Conservation (phyloP, 2,888 invertebrate genomes). For the Orchestes rusci region DNA sequence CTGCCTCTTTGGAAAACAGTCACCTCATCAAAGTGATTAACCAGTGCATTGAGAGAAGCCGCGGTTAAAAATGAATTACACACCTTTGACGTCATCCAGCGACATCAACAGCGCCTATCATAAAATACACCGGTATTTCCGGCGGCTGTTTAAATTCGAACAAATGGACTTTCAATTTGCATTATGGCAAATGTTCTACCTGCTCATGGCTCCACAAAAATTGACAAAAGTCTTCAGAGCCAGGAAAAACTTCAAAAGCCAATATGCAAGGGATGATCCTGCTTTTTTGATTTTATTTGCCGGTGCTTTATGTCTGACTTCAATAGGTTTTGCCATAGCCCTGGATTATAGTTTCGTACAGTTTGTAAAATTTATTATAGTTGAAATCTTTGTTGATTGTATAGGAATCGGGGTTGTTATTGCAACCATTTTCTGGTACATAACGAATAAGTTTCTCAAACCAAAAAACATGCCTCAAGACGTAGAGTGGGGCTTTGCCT, state of each 20-base stretch:
- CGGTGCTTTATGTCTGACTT: conserved; percentile 78
- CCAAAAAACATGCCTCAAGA: conserved; percentile 61
- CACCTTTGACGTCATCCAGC: conserved; percentile 53
- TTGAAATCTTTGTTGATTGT: conserved; percentile 92
- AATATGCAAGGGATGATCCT: conserved; percentile 98
- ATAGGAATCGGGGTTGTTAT: conserved; percentile 46
- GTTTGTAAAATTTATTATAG: conserved; percentile 77
- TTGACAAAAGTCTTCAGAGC: conserved; percentile 96
- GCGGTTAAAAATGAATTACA: conserved; percentile 36
- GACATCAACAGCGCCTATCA: conserved; percentile 77
- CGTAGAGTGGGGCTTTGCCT: conserved; percentile 98
- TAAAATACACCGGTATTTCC: conserved; percentile 80
- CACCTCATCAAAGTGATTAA: conserved; percentile 90
- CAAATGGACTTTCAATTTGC: conserved; percentile 99
- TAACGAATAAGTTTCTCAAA: conserved; percentile 72
- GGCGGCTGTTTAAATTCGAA: conserved; percentile 78
- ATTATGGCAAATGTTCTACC: conserved; percentile 97
- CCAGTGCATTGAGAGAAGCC: conserved; percentile 61
- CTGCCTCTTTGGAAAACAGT: conserved; percentile 92
- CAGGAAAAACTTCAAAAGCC: conserved; percentile 97
- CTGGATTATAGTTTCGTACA: conserved; percentile 61
- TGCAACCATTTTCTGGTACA: conserved; percentile 30
- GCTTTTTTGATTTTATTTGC: conserved; percentile 91
- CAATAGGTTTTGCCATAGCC: conserved; percentile 80
- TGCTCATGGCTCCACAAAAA: conserved; percentile 94